A percentile compares a stretch with the other conserved stretches of the same genome.
These are phyloP conservation scores for Meandrusa payeni DNA, from an alignment of 2,888 invertebrate species.

Conservation along the genomic window DNA sequence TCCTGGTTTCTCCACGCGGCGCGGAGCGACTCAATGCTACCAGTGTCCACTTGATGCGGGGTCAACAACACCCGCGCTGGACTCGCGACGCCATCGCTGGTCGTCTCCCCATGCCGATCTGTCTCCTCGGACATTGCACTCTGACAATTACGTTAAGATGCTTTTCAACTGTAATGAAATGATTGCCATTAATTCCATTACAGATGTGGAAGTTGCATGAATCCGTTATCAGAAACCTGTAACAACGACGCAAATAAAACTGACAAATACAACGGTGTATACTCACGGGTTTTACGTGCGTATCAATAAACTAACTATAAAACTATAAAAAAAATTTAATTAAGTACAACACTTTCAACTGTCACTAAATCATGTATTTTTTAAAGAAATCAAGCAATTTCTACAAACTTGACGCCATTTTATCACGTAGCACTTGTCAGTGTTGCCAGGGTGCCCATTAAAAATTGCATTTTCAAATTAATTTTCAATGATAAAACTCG, in stretches of 20 bases:
- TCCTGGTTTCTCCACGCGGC: slow-evolving; percentile 88
- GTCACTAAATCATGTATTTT: slow-evolving; percentile 32
- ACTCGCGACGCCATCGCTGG: slow-evolving; percentile 67
- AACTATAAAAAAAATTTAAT: slow-evolving; percentile 36
- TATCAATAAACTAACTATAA: slow-evolving; percentile 28
- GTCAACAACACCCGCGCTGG: slow-evolving; percentile 82
- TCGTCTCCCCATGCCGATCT: slow-evolving; percentile 70
- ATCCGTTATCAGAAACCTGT: slow-evolving; percentile 60
- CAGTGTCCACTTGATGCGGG: slow-evolving; percentile 83
- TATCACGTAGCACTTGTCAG: slow-evolving; percentile 49
- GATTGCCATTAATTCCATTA: slow-evolving; percentile 49
- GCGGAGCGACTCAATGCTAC: slow-evolving; percentile 84
- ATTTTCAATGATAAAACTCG: no score
- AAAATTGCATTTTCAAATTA: no score
- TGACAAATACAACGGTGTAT: slow-evolving; percentile 32
- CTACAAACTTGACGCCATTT: slow-evolving; percentile 65
- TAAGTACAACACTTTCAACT: slow-evolving; percentile 31
- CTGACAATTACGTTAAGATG: slow-evolving; percentile 63
- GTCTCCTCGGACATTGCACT: slow-evolving; percentile 79
- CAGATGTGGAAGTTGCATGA: slow-evolving; percentile 49
- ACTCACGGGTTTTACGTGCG: slow-evolving; percentile 46
- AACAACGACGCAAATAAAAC: slow-evolving; percentile 39
- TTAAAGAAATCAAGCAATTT: slow-evolving; percentile 49
- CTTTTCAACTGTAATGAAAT: slow-evolving; percentile 73
- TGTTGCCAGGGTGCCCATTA: slow-evolving; percentile 32